Evolutionary conservation across 2,113 vertebrate species (phyloP), one percentile per base, ranked within the genome.

Genomic region (Lophius piscatorius): DNA sequence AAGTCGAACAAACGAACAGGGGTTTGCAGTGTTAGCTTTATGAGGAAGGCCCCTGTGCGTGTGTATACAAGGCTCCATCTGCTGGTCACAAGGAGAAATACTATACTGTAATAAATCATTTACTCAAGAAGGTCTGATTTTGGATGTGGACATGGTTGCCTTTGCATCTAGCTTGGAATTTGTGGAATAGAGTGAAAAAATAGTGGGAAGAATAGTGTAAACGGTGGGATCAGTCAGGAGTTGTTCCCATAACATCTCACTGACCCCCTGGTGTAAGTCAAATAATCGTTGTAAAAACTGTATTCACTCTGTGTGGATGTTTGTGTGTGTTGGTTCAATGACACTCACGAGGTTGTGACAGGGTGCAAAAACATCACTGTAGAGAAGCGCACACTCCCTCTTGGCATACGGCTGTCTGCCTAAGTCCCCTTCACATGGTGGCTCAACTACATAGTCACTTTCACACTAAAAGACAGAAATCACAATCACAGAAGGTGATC

Each of bases 351-450:
- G 94, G 49, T 97, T 98, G 76, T 94, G 96, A 88, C 97, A 99
- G 29, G 97, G 91, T 74, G 95, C 94, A 87, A 99, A 99, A 58
- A 96, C 81, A 50, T 98, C 96, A 2, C 96, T 98, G 91, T 98
- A 99, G 72, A 99, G 91, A 71, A 98, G 88, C 45, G 94, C 96
- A 42, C 96, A 99, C 78, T 98, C 96, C 73, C 92, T 95, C 89
- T 99, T 99, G 78, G 97, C 97, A 29, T 98, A 98, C 16, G 96
- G 96, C 84, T 98, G 97, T 86, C 97, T 94, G 72, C 91, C 96
- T 38, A 98, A 93, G 78, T 99, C 94, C 16, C 94, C 93, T 76
- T 98, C 97, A 72, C 97, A 98, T 1, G 95, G 95, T 78, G 93
- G 94, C 72, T 92, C 88, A 26, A 94, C 90, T 71, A 95, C 90